phyloP scores from a whole-genome alignment of 2,888 invertebrate species.

The Stenodema calcarata region DNA sequence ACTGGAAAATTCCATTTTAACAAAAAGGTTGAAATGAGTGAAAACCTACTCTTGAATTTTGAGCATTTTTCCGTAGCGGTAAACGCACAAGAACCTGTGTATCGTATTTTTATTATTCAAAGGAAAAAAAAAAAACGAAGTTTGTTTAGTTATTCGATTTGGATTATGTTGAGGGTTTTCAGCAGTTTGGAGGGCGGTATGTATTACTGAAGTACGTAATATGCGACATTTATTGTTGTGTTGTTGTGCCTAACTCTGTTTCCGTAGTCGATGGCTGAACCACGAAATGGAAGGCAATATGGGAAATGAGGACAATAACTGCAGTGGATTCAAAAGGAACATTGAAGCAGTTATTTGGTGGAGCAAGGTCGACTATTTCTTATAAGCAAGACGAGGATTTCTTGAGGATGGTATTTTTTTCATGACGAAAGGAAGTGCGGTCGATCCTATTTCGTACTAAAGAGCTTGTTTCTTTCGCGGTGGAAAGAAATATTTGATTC shows the following conservation, averaged over 20 bases:
- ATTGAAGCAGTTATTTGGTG: background rate
- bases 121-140: background rate
- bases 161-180: background rate
- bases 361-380: background rate
- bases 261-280: conserved; percentile 14
- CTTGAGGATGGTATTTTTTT: background rate
- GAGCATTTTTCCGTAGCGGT: conserved; percentile 6
- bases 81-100: conserved; percentile 1
- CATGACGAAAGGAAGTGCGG: background rate
- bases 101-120: background rate
- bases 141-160: background rate
- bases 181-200: conserved; percentile 12
- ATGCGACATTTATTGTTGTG: background rate
- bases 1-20: conserved; percentile 4
- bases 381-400: background rate
- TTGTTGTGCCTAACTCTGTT: conserved; percentile 43
- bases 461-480: background rate
- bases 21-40: conserved; percentile 9
- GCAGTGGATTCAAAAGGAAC: background rate
- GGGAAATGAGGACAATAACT: background rate
- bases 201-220: conserved; percentile 40
- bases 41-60: background rate
- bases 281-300: background rate
- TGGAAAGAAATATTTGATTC: background rate
- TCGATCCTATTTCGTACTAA: background rate